Evolutionary conservation across 2,797 vertebrate species (phyloP), one percentile per base, ranked within the genome.

Genomic region (Tiaroga cobitis): DNA sequence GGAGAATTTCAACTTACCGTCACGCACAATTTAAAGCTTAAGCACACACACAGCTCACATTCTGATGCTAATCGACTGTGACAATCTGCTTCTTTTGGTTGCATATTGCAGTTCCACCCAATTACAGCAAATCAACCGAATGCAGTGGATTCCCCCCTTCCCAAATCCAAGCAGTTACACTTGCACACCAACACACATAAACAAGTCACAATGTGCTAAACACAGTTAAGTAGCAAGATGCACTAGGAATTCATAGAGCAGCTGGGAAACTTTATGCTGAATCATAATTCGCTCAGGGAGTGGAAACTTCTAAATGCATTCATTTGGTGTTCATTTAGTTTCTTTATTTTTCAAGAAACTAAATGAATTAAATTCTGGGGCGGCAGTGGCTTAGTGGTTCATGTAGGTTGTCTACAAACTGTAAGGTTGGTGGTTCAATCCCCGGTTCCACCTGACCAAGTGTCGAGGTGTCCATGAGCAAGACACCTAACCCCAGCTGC

Each of bases 21-120:
- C 96, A 96, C 95, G 96, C 92, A 85, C 92, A 90, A 96, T 96
- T 96, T 94, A 92, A 85, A 93, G 95, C 95, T 90, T 85, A 93
- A 92, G 92, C 90, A 94, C 93, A 94, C 94, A 95, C 94, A 94
- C 93, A 94, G 92, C 93, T 92, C 90, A 90, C 84, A 84, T 91
- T 90, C 91, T 87, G 93, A 93, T 92, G 91, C 95, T 97, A 97
- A 98, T 95, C 90, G 94, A 91, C 93, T 94, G 91, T 94, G 96
- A 96, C 95, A 96, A 94, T 86, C 26, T 86, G 93, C 91, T 95
- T 92, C 93, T 94, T 90, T 92, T 88, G 93, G 94, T 94, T 96
- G 93, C 95, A 94, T 93, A 93, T 95, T 93, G 92, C 95, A 92
- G 94, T 95, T 95, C 93, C 92, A 94, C 88, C 24, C 88, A 88